phyloP scores from a whole-genome alignment of 2,113 vertebrate genomes.

The Poeciliopsis retropinna region DNA sequence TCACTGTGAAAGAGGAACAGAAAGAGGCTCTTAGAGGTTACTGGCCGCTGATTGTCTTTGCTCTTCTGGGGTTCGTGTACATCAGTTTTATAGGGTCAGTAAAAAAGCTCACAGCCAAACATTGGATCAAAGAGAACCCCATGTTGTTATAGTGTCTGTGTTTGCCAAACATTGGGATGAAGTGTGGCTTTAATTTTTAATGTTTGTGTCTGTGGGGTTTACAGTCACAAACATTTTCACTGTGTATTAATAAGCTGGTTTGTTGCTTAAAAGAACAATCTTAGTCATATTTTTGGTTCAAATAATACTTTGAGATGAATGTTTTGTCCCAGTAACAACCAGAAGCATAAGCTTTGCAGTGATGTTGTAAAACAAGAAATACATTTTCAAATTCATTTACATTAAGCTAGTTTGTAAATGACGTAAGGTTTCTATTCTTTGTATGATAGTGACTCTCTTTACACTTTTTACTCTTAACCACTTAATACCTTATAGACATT shows the following conservation, averaged over 20 bases:
- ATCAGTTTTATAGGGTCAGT: slow-evolving; percentile 48
- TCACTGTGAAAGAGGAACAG: slow-evolving; percentile 37
- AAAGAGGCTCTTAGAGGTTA: slow-evolving; percentile 45
- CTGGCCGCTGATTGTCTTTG: slow-evolving; percentile 30
- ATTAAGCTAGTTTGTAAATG: not conserved
- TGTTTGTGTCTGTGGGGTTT: slow-evolving; percentile 7
- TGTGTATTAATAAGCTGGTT: not conserved
- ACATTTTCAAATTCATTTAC: too few relatives aligned
- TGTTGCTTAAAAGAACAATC: too few relatives aligned
- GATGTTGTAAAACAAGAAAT: too few relatives aligned
- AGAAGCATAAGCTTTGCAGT: not conserved
- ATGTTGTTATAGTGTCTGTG: slow-evolving; percentile 49
- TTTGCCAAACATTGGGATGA: slow-evolving; percentile 19
- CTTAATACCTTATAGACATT: not conserved
- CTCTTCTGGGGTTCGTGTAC: slow-evolving; percentile 26
- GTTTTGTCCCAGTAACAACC: not conserved
- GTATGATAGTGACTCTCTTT: not conserved
- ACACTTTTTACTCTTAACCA: not conserved
- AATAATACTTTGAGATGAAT: not conserved
- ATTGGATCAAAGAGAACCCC: slow-evolving; percentile 26
- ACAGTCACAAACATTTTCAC: not conserved
- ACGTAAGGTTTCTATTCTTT: not conserved
- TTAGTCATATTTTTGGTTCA: not conserved
- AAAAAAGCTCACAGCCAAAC: slow-evolving; percentile 24
- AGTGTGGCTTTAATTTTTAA: slow-evolving; percentile 3